phyloP scores from a whole-genome alignment of 2,888 invertebrate species.

The Eupithecia inturbata region DNA sequence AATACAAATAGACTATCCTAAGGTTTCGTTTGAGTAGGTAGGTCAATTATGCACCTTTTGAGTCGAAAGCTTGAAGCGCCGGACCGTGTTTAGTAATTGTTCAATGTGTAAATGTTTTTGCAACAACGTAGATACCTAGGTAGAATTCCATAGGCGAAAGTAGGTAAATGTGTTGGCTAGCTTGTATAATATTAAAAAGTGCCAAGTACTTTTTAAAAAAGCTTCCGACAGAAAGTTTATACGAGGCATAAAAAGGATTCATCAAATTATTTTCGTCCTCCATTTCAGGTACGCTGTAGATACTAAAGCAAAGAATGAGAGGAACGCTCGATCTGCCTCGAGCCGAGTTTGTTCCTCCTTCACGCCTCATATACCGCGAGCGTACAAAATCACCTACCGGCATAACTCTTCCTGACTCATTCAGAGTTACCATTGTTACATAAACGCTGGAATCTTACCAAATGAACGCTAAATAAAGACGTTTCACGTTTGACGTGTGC shows the following conservation, averaged over 20 bases:
- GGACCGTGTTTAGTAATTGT: neutral
- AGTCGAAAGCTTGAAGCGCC: neutral
- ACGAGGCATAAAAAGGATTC: neutral
- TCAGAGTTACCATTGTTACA: conserved; percentile 56
- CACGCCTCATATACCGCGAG: conserved; percentile 56
- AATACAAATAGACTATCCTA: neutral
- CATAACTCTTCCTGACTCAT: conserved; percentile 66
- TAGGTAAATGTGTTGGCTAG: neutral
- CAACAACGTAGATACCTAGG: too few relatives aligned
- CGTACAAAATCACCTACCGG: conserved; percentile 52
- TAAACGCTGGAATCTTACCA: conserved; percentile 54
- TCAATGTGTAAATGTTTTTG: neutral
- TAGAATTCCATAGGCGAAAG: neutral
- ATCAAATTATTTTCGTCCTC: neutral
- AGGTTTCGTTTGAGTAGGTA: neutral
- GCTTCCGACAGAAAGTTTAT: neutral
- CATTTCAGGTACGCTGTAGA: neutral
- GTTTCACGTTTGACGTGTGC: conserved; percentile 44
- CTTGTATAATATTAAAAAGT: neutral
- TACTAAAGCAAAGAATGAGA: conserved; percentile 15
- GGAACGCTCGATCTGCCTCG: conserved; percentile 47
- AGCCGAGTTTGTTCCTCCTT: conserved; percentile 48
- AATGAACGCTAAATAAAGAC: conserved; percentile 53
- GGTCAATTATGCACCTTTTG: neutral
- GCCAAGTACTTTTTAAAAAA: neutral